Evolutionary conservation across 2,888 invertebrate genomes (phyloP).

Genomic region (Morpho deidamia): DNA sequence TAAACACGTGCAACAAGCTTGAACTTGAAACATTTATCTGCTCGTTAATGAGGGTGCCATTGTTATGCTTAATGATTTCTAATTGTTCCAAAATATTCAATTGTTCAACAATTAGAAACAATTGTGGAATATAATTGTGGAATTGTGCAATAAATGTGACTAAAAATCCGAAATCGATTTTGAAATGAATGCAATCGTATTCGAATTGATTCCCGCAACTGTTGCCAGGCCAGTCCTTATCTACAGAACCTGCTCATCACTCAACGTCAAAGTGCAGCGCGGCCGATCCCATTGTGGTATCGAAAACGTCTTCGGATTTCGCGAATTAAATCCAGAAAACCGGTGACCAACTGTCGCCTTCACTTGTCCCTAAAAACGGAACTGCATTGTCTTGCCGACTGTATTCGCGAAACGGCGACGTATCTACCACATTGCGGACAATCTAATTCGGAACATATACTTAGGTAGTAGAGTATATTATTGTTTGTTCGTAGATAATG

Average conservation of each 20-base stretch:
- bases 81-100: too few species aligned
- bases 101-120: too few species aligned
- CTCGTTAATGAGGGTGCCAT: too few species aligned
- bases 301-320: constrained; percentile 50
- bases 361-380: constrained; percentile 66
- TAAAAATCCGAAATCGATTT: constrained; percentile 8
- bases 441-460: constrained; percentile 27
- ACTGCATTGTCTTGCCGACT: constrained; percentile 55
- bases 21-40: too few species aligned
- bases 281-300: constrained; percentile 58
- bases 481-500: neutral
- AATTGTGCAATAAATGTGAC: too few species aligned
- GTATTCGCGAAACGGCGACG: neutral
- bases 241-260: constrained; percentile 43
- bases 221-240: constrained; percentile 31
- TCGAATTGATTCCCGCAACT: constrained; percentile 16
- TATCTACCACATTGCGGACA: constrained; percentile 5
- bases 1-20: too few species aligned
- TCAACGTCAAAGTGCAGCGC: constrained; percentile 48
- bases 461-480: neutral
- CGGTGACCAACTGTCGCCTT: constrained; percentile 57
- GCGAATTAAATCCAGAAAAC: constrained; percentile 66
- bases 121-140: too few species aligned
- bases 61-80: too few species aligned
- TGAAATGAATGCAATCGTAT: neutral